Evolutionary conservation across 1,140 invertebrate genomes (phyloP), one percentile per base, ranked within the genome.

Genomic region (Stenopsyche tienmushanensis): DNA sequence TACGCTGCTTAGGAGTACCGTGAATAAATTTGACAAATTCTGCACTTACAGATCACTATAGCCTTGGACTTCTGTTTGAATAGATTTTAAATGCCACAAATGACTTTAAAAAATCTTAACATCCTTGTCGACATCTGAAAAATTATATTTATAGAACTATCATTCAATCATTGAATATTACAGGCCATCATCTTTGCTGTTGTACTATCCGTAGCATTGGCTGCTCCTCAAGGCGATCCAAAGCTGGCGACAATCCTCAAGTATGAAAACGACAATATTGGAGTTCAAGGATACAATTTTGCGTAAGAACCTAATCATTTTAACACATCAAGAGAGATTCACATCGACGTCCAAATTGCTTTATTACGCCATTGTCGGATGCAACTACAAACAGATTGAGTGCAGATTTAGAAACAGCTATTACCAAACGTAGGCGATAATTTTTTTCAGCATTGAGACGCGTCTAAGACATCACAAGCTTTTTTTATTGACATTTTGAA

Each of bases 261-360:
- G 18, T 84, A 80, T 59, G 83, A 80, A 66, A 82, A 80, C 67
- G 80, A 85, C 64, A 81, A 81, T 67, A 79, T 77, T 64, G 79
- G 79, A 41, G 62, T 80, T 44, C 76, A 75, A 55, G 72, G 69
- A 8, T 75, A 71, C 58, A 66, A 69, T 29, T 75, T 71, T 64
- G 58, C 59, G 59, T 64, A 58, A 65, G 49, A 17, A 57, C 15
- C 18, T 13, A 5, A 21, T 15, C 3, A 45, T 50, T 20, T 21
- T 17, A 20, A 53, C n/a, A 24, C 15, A 53, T 53, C 2, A 7
- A 53, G 2, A 25, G 7, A 53, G 3, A 49, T 18, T 9, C 23
- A 1, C 2, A 42, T 13, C 18, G 1, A 8, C 7, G 34, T 39
- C n/a, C 34, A 39, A 39, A 39, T n/a, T n/a, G n/a, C n/a, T n/a